phyloP scores from a whole-genome alignment of 2,113 vertebrate genomes.

The Pelobates fuscus region DNA sequence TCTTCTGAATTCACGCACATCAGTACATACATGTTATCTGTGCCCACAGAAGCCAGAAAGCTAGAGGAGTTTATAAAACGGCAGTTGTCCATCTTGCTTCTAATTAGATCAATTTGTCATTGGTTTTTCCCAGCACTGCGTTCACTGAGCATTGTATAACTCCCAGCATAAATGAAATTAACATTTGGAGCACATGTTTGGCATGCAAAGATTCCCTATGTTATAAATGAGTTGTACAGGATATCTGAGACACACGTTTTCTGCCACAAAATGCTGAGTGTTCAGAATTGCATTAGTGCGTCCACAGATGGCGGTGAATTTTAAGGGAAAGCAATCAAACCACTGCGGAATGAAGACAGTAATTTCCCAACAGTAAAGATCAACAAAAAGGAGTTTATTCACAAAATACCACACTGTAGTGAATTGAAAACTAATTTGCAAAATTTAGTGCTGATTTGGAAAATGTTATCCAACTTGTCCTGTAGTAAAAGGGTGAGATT shows the following conservation, averaged over 20 bases:
- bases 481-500: too few relatives aligned
- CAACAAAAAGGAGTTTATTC: too few relatives aligned
- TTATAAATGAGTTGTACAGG: not conserved
- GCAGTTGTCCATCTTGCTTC: constrained; percentile 47
- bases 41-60: constrained; percentile 54
- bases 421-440: too few relatives aligned
- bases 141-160: constrained; percentile 41
- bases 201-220: not conserved
- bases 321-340: not conserved
- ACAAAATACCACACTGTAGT: too few relatives aligned
- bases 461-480: too few relatives aligned
- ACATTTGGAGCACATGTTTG: constrained; percentile 49
- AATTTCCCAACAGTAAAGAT: too few relatives aligned
- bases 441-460: too few relatives aligned
- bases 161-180: constrained; percentile 30
- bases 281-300: not conserved
- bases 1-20: not conserved
- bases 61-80: constrained; percentile 46
- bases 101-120: constrained; percentile 58
- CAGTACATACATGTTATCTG: constrained; percentile 9
- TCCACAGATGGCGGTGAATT: constrained; percentile 6
- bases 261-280: not conserved
- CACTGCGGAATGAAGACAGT: not conserved
- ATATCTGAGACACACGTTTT: constrained; percentile 11
- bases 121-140: constrained; percentile 24